These are phyloP conservation scores for Scaptomyza pallida DNA, from an alignment of 1,140 invertebrate genomes.

Conservation along the genomic window DNA sequence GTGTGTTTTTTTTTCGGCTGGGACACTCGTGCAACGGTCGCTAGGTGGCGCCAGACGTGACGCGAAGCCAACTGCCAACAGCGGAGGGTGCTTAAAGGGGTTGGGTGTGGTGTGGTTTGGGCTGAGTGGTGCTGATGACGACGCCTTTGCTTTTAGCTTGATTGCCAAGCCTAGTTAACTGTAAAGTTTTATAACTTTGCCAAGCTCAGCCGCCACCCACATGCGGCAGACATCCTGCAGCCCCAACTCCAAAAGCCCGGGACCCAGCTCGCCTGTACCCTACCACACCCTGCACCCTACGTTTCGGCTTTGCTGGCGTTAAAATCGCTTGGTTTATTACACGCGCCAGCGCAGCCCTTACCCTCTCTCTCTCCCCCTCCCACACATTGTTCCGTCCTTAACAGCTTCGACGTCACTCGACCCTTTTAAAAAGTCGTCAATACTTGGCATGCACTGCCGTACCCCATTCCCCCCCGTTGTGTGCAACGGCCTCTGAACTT, in stretches of 20 bases:
- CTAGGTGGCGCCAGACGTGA: constrained; percentile 71
- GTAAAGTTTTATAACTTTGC: constrained; percentile 82
- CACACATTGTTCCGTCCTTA: constrained; percentile 32
- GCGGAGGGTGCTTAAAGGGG: constrained; percentile 10
- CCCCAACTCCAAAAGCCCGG: not conserved
- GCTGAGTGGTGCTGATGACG: constrained; percentile 48
- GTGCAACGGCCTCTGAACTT: constrained; percentile 61
- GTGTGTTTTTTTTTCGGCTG: constrained; percentile 30
- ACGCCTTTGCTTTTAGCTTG: constrained; percentile 82
- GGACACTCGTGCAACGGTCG: constrained; percentile 46
- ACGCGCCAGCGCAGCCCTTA: constrained; percentile 61
- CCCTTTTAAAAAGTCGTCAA: constrained; percentile 83
- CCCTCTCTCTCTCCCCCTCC: constrained; percentile 10
- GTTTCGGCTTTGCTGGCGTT: constrained; percentile 57
- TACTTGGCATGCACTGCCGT: constrained; percentile 52
- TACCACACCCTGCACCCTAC: constrained; percentile 12
- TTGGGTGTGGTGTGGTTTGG: constrained; percentile 1
- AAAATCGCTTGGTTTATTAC: constrained; percentile 80
- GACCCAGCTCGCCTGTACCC: not conserved
- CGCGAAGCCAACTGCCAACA: constrained; percentile 39
- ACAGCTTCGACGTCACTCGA: constrained; percentile 63
- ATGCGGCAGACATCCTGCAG: not conserved
- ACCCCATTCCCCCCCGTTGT: not conserved
- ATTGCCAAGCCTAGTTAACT: constrained; percentile 82
- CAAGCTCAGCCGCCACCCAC: constrained; percentile 26